phyloP scores from a whole-genome alignment of 2,888 invertebrate species.

The Sminthurinus aureus region DNA sequence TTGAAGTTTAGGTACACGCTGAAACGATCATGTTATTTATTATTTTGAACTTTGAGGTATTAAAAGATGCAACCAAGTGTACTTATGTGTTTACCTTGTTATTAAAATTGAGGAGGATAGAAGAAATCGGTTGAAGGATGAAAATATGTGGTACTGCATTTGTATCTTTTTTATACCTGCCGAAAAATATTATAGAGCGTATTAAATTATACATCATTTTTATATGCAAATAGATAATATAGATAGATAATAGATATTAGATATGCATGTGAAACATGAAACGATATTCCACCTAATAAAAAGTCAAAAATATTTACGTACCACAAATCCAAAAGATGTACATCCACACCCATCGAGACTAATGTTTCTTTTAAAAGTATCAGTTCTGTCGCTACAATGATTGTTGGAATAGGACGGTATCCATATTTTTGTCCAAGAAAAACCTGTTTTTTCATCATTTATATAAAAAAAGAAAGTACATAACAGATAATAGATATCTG shows the following conservation, averaged over 20 bases:
- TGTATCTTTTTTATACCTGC: constrained; percentile 84
- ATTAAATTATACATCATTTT: background rate
- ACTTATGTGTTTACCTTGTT: constrained; percentile 78
- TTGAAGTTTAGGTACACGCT: constrained; percentile 93
- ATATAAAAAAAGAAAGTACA: background rate
- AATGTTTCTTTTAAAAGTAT: constrained; percentile 86
- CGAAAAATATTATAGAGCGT: background rate
- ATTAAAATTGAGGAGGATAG: constrained; percentile 95
- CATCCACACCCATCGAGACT: constrained; percentile 82
- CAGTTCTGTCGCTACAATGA: constrained; percentile 89
- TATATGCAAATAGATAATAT: background rate
- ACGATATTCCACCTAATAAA: no score
- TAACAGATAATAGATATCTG: no score
- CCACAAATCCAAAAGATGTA: constrained; percentile 87
- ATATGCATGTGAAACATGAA: no score
- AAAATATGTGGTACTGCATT: constrained; percentile 96
- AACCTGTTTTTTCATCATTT: no score
- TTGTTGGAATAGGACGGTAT: constrained; percentile 95
- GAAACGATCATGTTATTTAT: no score
- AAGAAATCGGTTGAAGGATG: constrained; percentile 95
- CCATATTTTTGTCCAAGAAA: constrained; percentile 98
- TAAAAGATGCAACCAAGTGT: constrained; percentile 2
- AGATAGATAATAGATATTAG: no score
- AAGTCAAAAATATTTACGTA: background rate
- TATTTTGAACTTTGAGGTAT: no score